A percentile compares a stretch with the other conserved stretches of the same genome.
phyloP scores from a whole-genome alignment of 2,888 invertebrate species.

The Drosophila borealis region DNA sequence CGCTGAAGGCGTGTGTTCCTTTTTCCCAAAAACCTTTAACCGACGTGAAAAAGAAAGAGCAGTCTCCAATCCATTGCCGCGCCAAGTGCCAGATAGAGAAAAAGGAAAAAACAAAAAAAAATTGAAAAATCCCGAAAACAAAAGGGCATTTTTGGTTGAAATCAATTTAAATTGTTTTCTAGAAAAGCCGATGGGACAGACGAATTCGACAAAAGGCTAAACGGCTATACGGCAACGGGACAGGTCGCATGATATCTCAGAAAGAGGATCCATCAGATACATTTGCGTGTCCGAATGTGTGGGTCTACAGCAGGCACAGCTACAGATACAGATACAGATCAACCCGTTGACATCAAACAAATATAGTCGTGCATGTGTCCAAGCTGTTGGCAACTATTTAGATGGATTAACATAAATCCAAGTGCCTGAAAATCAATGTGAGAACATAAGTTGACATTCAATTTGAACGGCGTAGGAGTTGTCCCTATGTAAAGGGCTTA shows the following conservation, averaged over 20 bases:
- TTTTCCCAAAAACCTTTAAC: constrained; percentile 56
- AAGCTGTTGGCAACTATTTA: constrained; percentile 79
- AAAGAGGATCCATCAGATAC: constrained; percentile 59
- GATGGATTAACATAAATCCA: constrained; percentile 73
- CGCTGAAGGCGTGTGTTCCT: constrained; percentile 82
- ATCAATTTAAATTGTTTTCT: constrained; percentile 83
- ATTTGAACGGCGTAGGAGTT: constrained; percentile 43
- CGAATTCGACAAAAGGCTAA: constrained; percentile 60
- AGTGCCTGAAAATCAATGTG: constrained; percentile 71
- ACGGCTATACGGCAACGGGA: constrained; percentile 36
- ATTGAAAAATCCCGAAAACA: constrained; percentile 72
- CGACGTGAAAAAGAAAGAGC: constrained; percentile 28
- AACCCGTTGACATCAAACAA: constrained; percentile 53
- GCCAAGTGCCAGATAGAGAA: constrained; percentile 48
- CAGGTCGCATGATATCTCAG: constrained; percentile 38
- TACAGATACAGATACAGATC: constrained; percentile 34
- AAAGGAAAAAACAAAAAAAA: constrained; percentile 34
- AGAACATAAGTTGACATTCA: constrained; percentile 50
- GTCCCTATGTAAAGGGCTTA: constrained; percentile 36
- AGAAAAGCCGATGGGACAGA: constrained; percentile 70
- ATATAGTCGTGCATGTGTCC: constrained; percentile 73
- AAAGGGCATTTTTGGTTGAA: constrained; percentile 80
- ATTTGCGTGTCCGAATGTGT: constrained; percentile 46
- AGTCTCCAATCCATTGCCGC: constrained; percentile 39
- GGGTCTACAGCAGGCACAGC: constrained; percentile 43